A percentile compares a stretch with the other conserved stretches of the same genome.
Conservation (phyloP, 2,888 invertebrate species). For the Thera britannica region DNA sequence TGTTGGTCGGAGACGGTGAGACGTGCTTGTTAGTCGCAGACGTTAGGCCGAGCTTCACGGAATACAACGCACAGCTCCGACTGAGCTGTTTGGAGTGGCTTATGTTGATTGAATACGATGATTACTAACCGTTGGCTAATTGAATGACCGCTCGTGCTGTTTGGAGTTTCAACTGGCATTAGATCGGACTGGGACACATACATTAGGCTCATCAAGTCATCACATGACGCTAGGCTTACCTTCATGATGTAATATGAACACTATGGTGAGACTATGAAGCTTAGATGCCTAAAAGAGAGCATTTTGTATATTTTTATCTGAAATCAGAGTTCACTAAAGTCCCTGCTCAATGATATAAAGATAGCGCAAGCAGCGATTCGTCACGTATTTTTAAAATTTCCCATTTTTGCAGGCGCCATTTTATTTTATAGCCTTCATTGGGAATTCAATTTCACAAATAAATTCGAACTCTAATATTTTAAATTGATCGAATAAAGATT, state of each 20-base stretch:
- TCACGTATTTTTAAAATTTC: constrained; percentile 30
- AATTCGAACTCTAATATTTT: constrained; percentile 22
- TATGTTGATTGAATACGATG: constrained; percentile 6
- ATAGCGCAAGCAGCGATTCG: constrained; percentile 21
- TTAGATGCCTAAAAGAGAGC: background rate
- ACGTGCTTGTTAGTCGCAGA: constrained; percentile 8
- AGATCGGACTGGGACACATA: background rate
- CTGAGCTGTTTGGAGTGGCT: background rate
- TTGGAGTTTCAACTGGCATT: background rate
- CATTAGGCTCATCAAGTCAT: too few relatives aligned
- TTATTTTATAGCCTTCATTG: constrained; percentile 22
- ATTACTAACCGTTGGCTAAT: constrained; percentile 1
- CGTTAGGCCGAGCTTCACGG: constrained; percentile 1
- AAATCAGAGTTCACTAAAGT: constrained; percentile 4
- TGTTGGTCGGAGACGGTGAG: background rate
- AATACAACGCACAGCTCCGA: background rate
- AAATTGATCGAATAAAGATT: constrained; percentile 23
- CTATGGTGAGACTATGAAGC: too few relatives aligned
- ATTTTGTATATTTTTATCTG: background rate
- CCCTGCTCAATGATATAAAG: constrained; percentile 17
- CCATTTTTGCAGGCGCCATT: constrained; percentile 19
- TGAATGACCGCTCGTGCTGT: background rate
- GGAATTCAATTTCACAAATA: constrained; percentile 27
- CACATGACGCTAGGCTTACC: background rate
- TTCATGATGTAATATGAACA: background rate